Percentiles rank a stretch among this genome's conserved stretches.
phyloP scores from a whole-genome alignment of 64 coral and sea anemone genomes.

The Dendronephthya gigantea region DNA sequence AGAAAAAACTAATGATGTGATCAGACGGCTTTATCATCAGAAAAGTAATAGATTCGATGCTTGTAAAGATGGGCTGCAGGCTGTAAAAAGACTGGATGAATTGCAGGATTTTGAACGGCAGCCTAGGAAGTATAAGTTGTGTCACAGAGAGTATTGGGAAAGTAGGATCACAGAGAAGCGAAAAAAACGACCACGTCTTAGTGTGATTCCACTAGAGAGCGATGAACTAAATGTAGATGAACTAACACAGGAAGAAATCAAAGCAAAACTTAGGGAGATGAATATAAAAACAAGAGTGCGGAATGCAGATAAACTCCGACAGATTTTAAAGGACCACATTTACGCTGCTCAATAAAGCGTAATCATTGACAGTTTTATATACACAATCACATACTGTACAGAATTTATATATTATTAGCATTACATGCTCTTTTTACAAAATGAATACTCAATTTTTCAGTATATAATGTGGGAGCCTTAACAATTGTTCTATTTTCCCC shows the following conservation, averaged over 20 bases:
- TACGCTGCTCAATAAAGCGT: not conserved
- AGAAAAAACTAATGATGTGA: slow-evolving; percentile 38
- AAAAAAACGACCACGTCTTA: slow-evolving; percentile 7
- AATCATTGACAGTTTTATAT: not conserved
- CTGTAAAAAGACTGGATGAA: not conserved
- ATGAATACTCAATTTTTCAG: not conserved
- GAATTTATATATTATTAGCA: not conserved
- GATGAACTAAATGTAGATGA: not conserved
- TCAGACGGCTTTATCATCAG: not conserved
- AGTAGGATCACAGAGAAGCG: not conserved
- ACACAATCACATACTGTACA: not conserved
- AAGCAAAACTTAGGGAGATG: not conserved
- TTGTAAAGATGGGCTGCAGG: not conserved
- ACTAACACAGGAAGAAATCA: not conserved
- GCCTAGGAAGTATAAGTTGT: not conserved
- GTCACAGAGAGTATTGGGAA: not conserved
- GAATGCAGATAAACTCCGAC: not conserved
- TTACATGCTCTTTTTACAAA: slow-evolving; percentile 14
- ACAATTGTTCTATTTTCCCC: not conserved
- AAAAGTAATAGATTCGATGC: slow-evolving; percentile 28
- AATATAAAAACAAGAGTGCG: not conserved
- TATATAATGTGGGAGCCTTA: not conserved
- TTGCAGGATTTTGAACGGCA: not conserved
- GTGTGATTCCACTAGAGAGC: not conserved
- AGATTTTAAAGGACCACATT: not conserved